Evolutionary conservation across 1,140 invertebrate species (phyloP).

Genomic region (Meteorus sp.): DNA sequence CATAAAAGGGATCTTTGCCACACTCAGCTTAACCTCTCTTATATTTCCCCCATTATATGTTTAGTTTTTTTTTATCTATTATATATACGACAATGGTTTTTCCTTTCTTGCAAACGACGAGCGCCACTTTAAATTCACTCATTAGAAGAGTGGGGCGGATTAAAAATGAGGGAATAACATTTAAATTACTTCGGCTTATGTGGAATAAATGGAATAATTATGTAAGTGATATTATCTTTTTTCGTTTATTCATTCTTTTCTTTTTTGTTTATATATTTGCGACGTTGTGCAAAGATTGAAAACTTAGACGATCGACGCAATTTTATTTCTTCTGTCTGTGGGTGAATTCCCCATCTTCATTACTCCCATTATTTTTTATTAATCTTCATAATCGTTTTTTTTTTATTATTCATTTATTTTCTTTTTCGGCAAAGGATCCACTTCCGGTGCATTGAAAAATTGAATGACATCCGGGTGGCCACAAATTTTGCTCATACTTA

Average conservation of each 20-base stretch:
- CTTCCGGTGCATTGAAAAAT: constrained; percentile 21
- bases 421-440: constrained; percentile 16
- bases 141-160: no score
- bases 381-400: no score
- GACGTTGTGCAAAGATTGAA: neutral
- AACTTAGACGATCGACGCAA: no score
- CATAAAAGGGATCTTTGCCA: constrained; percentile 37
- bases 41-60: constrained; percentile 32
- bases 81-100: constrained; percentile 9
- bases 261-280: neutral
- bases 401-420: neutral
- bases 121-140: no score
- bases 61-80: constrained; percentile 29
- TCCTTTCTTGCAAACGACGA: neutral
- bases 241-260: neutral
- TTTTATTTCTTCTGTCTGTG: no score
- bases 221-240: neutral
- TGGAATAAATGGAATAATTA: constrained; percentile 15
- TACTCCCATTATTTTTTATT: no score
- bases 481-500: constrained; percentile 6
- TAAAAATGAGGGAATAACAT: constrained; percentile 9
- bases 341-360: no score
- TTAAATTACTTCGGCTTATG: neutral
- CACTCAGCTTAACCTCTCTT: no score
- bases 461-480: constrained; percentile 18